Conservation (phyloP, 2,888 invertebrate genomes). For the Mylabris sibirica region DNA sequence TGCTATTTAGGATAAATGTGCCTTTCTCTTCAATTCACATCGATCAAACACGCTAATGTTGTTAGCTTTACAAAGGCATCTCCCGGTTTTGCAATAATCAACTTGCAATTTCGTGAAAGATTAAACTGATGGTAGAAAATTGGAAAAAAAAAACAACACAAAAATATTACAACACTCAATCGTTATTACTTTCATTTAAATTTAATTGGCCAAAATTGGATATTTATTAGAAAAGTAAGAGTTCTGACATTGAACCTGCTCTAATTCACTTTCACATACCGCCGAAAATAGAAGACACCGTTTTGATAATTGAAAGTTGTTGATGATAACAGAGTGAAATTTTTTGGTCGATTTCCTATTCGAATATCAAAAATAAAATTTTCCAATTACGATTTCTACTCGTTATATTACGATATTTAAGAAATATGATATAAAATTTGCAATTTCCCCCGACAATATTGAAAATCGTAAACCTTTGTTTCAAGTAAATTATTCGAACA, state of each 20-base stretch:
- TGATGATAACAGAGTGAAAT: background rate
- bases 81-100: background rate
- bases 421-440: no score
- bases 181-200: background rate
- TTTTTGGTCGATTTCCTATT: background rate
- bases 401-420: no score
- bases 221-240: constrained; percentile 8
- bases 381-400: no score
- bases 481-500: background rate
- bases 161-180: background rate
- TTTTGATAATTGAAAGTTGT: constrained; percentile 3
- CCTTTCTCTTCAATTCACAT: constrained; percentile 26
- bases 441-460: no score
- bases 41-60: constrained; percentile 1
- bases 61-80: background rate
- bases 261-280: constrained; percentile 31
- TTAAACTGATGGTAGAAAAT: background rate
- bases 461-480: no score
- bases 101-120: background rate
- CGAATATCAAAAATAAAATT: background rate
- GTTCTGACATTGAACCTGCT: constrained; percentile 32
- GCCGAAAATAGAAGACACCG: constrained; percentile 18
- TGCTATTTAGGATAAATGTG: constrained; percentile 22
- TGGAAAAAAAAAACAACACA: background rate
- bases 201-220: background rate